A percentile compares a stretch with the other conserved stretches of the same genome.
These are phyloP conservation scores for Folsomia candida DNA, from an alignment of 2,888 invertebrate genomes.

Conservation along the genomic window DNA sequence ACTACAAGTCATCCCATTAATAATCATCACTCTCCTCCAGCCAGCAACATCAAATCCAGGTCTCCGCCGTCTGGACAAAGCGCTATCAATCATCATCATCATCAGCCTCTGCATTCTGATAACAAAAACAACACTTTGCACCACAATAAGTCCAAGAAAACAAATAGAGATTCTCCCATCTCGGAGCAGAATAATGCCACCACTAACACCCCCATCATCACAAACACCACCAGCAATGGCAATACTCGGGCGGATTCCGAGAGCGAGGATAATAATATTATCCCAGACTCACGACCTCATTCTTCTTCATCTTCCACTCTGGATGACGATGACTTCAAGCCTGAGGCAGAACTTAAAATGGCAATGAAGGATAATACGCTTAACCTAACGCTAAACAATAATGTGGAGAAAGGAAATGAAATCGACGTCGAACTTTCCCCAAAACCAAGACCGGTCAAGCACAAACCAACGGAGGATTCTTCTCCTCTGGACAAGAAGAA, in stretches of 20 bases:
- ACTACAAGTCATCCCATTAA: constrained; percentile 35
- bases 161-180: constrained; percentile 25
- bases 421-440: not conserved
- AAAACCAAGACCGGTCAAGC: not conserved
- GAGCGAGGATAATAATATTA: constrained; percentile 33
- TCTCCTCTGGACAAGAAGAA: not conserved
- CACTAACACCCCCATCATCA: constrained; percentile 4
- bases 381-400: constrained; percentile 1
- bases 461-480: not conserved
- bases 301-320: constrained; percentile 10
- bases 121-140: constrained; percentile 1
- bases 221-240: not conserved
- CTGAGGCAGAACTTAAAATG: constrained; percentile 12
- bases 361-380: not conserved
- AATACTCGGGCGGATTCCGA: not conserved
- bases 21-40: constrained; percentile 29
- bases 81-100: constrained; percentile 25
- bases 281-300: not conserved
- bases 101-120: constrained; percentile 7
- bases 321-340: constrained; percentile 19
- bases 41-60: constrained; percentile 5
- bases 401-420: not conserved
- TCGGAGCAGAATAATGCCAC: constrained; percentile 17
- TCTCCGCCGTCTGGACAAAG: constrained; percentile 9
- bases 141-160: constrained; percentile 9